Conservation (phyloP, 2,113 vertebrate species). For the Ctenomys sociabilis region DNA sequence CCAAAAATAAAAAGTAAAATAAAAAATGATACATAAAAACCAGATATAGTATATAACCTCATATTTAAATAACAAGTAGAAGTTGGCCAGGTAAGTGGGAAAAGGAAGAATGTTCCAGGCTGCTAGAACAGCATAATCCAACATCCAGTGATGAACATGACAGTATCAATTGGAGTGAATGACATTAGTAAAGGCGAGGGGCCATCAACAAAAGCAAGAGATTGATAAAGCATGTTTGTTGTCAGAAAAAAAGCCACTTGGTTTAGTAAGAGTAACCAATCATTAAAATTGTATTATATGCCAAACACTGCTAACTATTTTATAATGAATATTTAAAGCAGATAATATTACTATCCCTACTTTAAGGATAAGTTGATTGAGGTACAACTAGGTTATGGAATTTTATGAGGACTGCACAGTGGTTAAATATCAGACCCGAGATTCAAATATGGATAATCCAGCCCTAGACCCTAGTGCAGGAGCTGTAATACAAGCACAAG, state of each 20-base stretch:
- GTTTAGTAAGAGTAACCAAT: slow-evolving; percentile 15
- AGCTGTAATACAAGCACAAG: slow-evolving; percentile 25
- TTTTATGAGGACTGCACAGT: slow-evolving; percentile 28
- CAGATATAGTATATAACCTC: slow-evolving; percentile 17
- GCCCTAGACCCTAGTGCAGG: background rate
- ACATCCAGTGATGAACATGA: background rate
- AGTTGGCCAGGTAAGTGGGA: background rate
- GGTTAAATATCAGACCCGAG: slow-evolving; percentile 43
- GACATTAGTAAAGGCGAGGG: slow-evolving; percentile 28
- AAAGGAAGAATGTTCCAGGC: slow-evolving; percentile 39
- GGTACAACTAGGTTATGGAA: background rate
- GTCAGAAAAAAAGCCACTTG: background rate
- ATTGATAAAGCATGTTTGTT: background rate
- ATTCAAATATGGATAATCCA: slow-evolving; percentile 39
- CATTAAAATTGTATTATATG: background rate
- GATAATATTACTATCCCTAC: slow-evolving; percentile 18
- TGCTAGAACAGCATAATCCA: slow-evolving; percentile 8
- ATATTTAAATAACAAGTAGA: slow-evolving; percentile 36
- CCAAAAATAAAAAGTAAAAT: no score
- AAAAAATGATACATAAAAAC: slow-evolving; percentile 8
- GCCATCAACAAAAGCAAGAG: background rate
- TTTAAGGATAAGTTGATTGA: slow-evolving; percentile 26
- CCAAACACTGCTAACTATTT: slow-evolving; percentile 30
- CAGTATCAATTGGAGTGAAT: background rate
- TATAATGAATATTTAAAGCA: slow-evolving; percentile 19